These are phyloP conservation scores for Rhabdomys pumilio DNA, from an alignment of 2,797 vertebrate species.

Conservation along the genomic window DNA sequence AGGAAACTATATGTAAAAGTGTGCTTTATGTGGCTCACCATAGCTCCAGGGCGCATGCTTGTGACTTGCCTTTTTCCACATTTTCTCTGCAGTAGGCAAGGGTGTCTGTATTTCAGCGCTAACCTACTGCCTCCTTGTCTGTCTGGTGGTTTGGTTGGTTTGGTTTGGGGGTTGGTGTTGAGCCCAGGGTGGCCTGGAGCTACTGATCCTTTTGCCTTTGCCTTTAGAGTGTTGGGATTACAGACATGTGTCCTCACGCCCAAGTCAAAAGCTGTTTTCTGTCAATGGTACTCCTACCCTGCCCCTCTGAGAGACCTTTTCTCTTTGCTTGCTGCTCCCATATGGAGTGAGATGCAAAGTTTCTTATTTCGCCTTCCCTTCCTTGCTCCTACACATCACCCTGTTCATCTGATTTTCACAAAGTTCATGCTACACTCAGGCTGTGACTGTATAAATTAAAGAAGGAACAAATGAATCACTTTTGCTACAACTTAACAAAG, in stretches of 20 bases:
- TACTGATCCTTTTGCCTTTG: background rate
- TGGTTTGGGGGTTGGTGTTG: background rate
- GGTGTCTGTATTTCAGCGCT: background rate
- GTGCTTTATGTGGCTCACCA: rapidly evolving
- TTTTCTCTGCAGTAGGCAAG: background rate
- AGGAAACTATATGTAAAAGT: background rate
- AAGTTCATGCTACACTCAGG: background rate
- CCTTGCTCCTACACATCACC: background rate
- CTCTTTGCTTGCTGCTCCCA: background rate
- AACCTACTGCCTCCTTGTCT: background rate
- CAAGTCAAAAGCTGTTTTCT: background rate
- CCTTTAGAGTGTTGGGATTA: background rate
- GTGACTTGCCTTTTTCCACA: background rate
- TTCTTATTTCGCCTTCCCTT: background rate
- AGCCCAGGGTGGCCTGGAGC: background rate
- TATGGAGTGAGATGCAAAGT: background rate
- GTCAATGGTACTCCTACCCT: background rate
- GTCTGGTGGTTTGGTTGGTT: background rate
- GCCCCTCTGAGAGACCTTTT: background rate
- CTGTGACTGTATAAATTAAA: background rate
- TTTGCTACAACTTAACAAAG: background rate
- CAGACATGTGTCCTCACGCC: background rate
- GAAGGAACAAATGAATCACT: background rate
- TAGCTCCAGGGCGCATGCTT: rapidly evolving
- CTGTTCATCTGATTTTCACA: no score